Evolutionary conservation across 2,113 vertebrate genomes (phyloP).

Genomic region (Oncorhynchus tshawytscha): DNA sequence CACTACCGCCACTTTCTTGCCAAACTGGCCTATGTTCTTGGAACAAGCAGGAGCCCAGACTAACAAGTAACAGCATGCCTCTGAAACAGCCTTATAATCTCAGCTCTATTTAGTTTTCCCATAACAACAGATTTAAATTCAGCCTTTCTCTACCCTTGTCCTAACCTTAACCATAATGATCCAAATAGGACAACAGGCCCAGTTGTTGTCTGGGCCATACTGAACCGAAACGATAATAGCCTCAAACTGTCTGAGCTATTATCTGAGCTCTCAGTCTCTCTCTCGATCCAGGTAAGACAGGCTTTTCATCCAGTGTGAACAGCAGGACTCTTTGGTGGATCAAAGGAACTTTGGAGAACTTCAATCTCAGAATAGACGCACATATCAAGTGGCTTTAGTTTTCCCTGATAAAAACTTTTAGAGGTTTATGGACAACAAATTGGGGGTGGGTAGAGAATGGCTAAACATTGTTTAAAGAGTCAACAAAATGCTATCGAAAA

Average conservation of each 20-base stretch:
- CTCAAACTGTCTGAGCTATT: constrained; percentile 59
- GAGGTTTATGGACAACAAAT: background rate
- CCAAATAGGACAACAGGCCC: constrained; percentile 41
- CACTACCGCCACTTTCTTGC: constrained; percentile 37
- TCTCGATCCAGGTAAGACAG: constrained; percentile 33
- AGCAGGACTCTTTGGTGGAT: constrained; percentile 56
- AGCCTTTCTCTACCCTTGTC: constrained; percentile 30
- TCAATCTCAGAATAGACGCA: constrained; percentile 52
- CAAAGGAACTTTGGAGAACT: constrained; percentile 58
- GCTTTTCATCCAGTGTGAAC: constrained; percentile 47
- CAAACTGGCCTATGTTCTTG: constrained; percentile 48
- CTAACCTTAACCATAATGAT: constrained; percentile 29
- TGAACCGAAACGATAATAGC: constrained; percentile 54
- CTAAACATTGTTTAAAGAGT: no score
- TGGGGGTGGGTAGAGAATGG: background rate
- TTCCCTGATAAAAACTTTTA: constrained; percentile 13
- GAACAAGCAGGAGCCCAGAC: constrained; percentile 47
- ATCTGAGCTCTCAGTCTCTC: constrained; percentile 43
- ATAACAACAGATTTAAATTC: constrained; percentile 16
- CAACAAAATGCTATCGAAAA: background rate
- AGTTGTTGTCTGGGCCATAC: constrained; percentile 56
- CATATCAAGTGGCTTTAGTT: constrained; percentile 47
- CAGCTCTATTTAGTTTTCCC: constrained; percentile 29
- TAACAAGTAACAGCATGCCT: constrained; percentile 33
- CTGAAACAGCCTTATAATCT: constrained; percentile 34